These are phyloP conservation scores for Belonocnema kinseyi DNA, from an alignment of 1,140 invertebrate species.

Conservation along the genomic window DNA sequence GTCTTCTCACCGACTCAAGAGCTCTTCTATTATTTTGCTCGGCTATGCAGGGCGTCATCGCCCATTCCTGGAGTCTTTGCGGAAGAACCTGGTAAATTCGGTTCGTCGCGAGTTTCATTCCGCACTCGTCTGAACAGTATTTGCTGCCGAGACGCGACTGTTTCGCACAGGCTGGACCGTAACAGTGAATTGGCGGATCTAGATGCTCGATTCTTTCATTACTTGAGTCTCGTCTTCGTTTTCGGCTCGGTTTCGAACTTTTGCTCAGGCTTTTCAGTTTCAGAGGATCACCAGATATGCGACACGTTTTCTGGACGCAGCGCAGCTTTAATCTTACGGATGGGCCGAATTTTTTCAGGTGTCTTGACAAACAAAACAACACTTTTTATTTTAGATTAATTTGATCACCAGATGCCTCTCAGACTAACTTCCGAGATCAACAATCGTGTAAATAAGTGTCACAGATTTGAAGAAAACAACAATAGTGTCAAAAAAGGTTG, in stretches of 20 bases:
- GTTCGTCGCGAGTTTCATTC: slow-evolving; percentile 91
- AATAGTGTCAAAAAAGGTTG: too few relatives aligned
- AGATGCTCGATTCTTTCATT: slow-evolving; percentile 76
- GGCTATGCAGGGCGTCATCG: slow-evolving; percentile 89
- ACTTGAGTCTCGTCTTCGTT: slow-evolving; percentile 74
- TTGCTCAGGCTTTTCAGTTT: slow-evolving; percentile 70
- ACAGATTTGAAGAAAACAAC: too few relatives aligned
- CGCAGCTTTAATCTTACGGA: slow-evolving; percentile 82
- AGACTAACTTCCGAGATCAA: too few relatives aligned
- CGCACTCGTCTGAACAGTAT: slow-evolving; percentile 97
- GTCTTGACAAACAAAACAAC: slow-evolving; percentile 69
- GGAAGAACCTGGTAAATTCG: slow-evolving; percentile 91
- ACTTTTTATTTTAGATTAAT: too few relatives aligned
- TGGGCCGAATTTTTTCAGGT: slow-evolving; percentile 86
- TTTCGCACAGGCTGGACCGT: slow-evolving; percentile 90
- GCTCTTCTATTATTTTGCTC: slow-evolving; percentile 91
- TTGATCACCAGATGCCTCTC: too few relatives aligned
- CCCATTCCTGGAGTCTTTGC: slow-evolving; percentile 96
- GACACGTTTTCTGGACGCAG: slow-evolving; percentile 79
- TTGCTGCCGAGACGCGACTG: slow-evolving; percentile 90
- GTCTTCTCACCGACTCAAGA: slow-evolving; percentile 87
- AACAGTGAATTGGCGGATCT: slow-evolving; percentile 86
- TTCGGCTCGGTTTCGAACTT: slow-evolving; percentile 66
- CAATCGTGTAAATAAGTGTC: too few relatives aligned
- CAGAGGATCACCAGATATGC: slow-evolving; percentile 66